A percentile compares a stretch with the other conserved stretches of the same genome.
These are phyloP conservation scores for Acanthosepion pharaonis DNA, from an alignment of 2,888 invertebrate genomes.

Conservation along the genomic window DNA sequence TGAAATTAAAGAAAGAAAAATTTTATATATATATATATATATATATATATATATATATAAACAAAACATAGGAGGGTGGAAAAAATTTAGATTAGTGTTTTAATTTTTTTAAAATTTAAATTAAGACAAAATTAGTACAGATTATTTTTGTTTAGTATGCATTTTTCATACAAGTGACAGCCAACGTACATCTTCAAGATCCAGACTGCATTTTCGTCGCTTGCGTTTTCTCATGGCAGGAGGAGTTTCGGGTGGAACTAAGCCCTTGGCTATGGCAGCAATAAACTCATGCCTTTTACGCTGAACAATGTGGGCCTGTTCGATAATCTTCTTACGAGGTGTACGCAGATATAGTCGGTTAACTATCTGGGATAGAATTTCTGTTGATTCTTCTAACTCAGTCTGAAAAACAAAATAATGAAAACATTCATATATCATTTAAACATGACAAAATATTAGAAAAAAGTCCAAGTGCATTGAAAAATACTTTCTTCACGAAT, in stretches of 20 bases:
- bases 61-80: too few relatives aligned
- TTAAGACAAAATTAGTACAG: too few relatives aligned
- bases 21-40: too few relatives aligned
- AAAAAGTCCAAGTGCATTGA: too few relatives aligned
- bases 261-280: conserved; percentile 78
- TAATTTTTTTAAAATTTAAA: too few relatives aligned
- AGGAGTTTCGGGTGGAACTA: conserved; percentile 78
- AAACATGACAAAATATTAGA: too few relatives aligned
- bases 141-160: background rate
- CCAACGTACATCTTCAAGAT: conserved; percentile 69
- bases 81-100: too few relatives aligned
- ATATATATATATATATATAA: too few relatives aligned
- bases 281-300: conserved; percentile 81
- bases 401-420: conserved; percentile 75
- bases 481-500: too few relatives aligned
- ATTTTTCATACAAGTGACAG: background rate
- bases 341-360: conserved; percentile 80
- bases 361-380: conserved; percentile 81
- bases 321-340: conserved; percentile 80
- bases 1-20: too few relatives aligned
- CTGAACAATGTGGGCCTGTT: conserved; percentile 79
- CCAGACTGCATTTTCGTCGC: conserved; percentile 69
- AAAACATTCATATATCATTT: background rate
- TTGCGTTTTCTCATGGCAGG: conserved; percentile 77
- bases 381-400: conserved; percentile 81